Evolutionary conservation across 2,797 vertebrate species (phyloP), one percentile per base, ranked within the genome.

Genomic region (Todus mexicanus): DNA sequence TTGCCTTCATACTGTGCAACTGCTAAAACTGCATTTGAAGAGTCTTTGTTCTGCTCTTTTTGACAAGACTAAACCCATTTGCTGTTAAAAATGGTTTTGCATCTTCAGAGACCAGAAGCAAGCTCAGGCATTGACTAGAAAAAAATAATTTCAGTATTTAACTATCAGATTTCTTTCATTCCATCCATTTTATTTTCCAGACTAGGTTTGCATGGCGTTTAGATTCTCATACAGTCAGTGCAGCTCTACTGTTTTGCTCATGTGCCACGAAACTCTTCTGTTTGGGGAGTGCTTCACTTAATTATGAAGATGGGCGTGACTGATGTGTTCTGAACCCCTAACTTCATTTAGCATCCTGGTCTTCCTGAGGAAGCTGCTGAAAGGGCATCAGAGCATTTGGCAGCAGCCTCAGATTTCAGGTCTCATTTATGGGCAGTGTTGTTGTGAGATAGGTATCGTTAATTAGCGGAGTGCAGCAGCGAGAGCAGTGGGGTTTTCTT

Each of bases 81-180:
- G 20, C 35, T 33, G 6, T 35, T 71, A 19, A 78, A 78, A 90
- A 68, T 40, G 37, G 16, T 21, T 80, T 93, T 90, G 35, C 54
- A 75, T 72, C 69, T n/a, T 66, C n/a, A 84, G 88, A 93, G 75
- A 85, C n/a, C 54, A 66, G 86, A 80, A 90, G 57, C 72, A 77
- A 89, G 92, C 81, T 94, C 90, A 89, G 75, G 37, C 43, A 23
- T 29, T 48, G 17, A 9, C 60, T 33, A 51, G 54, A 11, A 70
- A 42, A 31, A 78, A 25, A 29, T 7, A 14, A 25, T 53, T 29
- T 43, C 42, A 35, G 35, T 63, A 8, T 56, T 20, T 37, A 65
- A 22, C 45, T 70, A 37, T 57, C 68, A 61, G 56, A 6, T 47
- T 76, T 60, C 57, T 68, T 71, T 60, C 75, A 22, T 68, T 82